These are phyloP conservation scores for Onychomys leucogaster DNA, from an alignment of 2,797 vertebrate species.

Conservation along the genomic window DNA sequence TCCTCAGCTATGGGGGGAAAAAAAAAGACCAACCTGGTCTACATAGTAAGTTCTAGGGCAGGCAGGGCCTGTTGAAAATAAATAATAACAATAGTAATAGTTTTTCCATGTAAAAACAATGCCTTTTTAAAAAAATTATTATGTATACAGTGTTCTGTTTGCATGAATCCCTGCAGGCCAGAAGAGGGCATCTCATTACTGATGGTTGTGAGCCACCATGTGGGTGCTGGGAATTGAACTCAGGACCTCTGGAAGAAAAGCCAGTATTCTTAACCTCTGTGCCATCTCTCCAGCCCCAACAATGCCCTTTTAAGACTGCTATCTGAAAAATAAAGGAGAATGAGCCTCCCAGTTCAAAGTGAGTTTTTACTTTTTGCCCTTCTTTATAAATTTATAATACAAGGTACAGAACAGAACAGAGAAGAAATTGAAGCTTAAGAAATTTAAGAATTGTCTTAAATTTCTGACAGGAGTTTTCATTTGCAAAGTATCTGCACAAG, in stretches of 20 bases:
- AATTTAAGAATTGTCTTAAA: not conserved
- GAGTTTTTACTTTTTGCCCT: not conserved
- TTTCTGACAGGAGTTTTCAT: not conserved
- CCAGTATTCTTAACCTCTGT: no score
- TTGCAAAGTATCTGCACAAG: not conserved
- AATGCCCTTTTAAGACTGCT: not conserved
- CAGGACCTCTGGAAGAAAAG: no score
- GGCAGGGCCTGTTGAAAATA: not conserved
- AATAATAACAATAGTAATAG: not conserved
- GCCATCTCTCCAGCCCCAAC: no score
- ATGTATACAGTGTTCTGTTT: no score
- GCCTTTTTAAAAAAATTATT: not conserved
- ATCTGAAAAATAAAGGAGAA: not conserved
- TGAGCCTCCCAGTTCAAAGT: not conserved
- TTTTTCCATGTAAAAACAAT: not conserved
- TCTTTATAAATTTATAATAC: not conserved
- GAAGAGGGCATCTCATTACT: no score
- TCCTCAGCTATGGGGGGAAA: no score
- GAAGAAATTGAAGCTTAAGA: not conserved
- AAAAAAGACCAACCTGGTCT: not conserved
- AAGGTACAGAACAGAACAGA: not conserved
- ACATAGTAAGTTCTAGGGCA: not conserved
- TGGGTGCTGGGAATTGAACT: no score
- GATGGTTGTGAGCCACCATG: no score
- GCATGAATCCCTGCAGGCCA: no score